Conservation (phyloP, 2,113 vertebrate genomes). For the Colossoma macropomum region DNA sequence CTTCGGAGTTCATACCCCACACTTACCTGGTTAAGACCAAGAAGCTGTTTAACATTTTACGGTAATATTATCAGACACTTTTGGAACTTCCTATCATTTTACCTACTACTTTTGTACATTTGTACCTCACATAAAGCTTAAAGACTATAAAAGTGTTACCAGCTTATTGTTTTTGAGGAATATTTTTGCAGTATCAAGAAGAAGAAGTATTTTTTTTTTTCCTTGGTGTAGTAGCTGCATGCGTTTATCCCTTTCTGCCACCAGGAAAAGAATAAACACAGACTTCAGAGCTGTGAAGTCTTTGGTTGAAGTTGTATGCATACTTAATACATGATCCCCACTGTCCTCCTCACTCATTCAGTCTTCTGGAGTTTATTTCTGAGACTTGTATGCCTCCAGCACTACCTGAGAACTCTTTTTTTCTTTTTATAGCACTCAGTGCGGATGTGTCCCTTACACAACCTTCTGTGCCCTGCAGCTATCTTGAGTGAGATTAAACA, state of each 20-base stretch:
- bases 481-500: neutral
- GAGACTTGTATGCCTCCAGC: neutral
- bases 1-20: too few species aligned
- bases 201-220: too few species aligned
- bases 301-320: neutral
- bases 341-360: neutral
- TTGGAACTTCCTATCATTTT: too few species aligned
- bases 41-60: too few species aligned
- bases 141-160: too few species aligned
- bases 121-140: too few species aligned
- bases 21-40: too few species aligned
- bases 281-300: neutral
- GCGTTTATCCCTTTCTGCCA: neutral
- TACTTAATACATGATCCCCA: neutral
- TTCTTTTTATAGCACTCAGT: conserved; percentile 7
- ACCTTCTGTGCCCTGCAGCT: neutral
- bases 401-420: conserved; percentile 2
- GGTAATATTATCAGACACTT: too few species aligned
- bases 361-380: neutral
- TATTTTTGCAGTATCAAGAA: too few species aligned
- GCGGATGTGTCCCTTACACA: neutral
- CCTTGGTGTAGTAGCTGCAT: too few species aligned
- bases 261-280: neutral
- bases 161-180: too few species aligned
- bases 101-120: too few species aligned